Base-by-base conservation (phyloP, 2,888 invertebrate species). In the Protonemura montana region DNA sequence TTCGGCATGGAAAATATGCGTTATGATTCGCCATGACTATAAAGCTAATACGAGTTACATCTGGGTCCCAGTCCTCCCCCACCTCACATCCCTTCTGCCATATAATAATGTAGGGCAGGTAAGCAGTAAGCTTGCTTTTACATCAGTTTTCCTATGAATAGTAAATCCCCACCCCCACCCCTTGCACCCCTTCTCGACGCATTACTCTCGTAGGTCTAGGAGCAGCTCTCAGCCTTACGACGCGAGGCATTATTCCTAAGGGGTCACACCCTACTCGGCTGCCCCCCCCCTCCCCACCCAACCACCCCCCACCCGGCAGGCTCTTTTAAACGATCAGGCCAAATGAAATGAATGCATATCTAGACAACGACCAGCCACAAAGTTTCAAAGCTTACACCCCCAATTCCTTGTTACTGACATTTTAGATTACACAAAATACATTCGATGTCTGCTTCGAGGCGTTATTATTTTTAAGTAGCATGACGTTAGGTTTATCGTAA, bases 61-160 rank as follows among this genome's bases (percentile, higher is more conserved):
- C 78, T 78, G 78, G 26, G 78, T 26, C 78, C 78, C 78, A 10
- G 78, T n/a, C 35, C 35, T 7, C 81, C 28, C 30, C 81, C 27
- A 27, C 81, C 30, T 16, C 78, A 10, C 21, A 1, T 30, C 81
- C 81, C n/a, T 29, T n/a, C 59, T 59, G 59, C 59, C 59, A 59
- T 59, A 59, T 59, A 59, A 26, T 82, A 41, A 41, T 41, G 82
- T 82, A 41, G 26, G 35, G 41, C 42, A 82, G 82, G 82, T 82
- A 82, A 81, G 28, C 81, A 81, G 29, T 81, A 81, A 82, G 82
- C 82, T 41, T 82, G 82, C 82, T 82, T 82, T 82, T 41, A 82
- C 82, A 82, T 82, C 82, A 82, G 82, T 82, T 85, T 86, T 86
- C 85, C 85, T 86, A 86, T 86, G 86, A 86, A 86, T 86, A 86